Evolutionary conservation across 1,140 invertebrate species (phyloP).

Genomic region (Apis laboriosa): DNA sequence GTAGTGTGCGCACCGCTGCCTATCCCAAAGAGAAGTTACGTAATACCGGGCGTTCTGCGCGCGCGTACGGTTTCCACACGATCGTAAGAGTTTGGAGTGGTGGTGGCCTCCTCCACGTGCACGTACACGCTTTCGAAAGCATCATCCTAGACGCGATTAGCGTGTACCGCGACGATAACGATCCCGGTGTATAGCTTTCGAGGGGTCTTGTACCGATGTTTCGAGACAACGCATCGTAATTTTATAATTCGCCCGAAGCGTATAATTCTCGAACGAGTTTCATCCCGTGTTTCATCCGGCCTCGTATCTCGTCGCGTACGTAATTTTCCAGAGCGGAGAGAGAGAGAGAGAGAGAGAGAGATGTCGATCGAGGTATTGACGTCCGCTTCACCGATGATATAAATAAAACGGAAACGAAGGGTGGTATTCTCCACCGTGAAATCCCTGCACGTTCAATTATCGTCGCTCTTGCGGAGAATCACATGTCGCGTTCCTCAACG

Average conservation of each 20-base stretch:
- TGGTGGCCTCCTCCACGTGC: background rate
- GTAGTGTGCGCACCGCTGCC: background rate
- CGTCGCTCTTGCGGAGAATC: background rate
- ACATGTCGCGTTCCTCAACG: background rate
- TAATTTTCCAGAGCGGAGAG: background rate
- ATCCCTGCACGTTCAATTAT: background rate
- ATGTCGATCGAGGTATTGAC: too few relatives aligned
- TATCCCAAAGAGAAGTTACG: constrained; percentile 24
- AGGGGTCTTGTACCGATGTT: background rate
- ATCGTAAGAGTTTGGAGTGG: background rate
- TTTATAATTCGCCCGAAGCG: constrained; percentile 21
- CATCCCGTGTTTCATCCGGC: background rate
- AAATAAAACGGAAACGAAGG: too few relatives aligned
- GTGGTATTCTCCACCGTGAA: background rate
- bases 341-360: too few relatives aligned
- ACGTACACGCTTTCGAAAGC: background rate
- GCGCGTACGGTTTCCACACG: background rate
- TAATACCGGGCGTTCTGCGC: constrained; percentile 27
- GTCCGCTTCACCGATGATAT: too few relatives aligned
- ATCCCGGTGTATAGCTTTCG: constrained; percentile 3
- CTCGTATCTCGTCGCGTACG: background rate
- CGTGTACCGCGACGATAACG: constrained; percentile 25
- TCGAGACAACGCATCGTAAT: background rate
- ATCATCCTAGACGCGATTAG: constrained; percentile 19
- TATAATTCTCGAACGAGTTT: background rate